A percentile compares a stretch with the other conserved stretches of the same genome.
These are phyloP conservation scores for Erithacus rubecula DNA, from an alignment of 2,797 vertebrate genomes.

Conservation along the genomic window DNA sequence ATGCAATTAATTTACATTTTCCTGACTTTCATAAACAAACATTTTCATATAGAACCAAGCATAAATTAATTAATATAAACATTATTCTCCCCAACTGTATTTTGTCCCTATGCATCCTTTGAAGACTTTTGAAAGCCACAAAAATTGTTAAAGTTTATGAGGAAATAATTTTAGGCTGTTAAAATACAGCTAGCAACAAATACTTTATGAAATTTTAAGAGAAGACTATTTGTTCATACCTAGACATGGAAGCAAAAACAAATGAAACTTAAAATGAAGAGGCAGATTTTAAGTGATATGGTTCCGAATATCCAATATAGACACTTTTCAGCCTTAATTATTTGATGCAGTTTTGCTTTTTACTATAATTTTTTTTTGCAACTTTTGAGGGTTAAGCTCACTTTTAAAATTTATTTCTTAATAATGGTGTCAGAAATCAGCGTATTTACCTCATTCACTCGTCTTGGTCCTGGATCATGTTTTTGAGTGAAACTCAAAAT, in stretches of 20 bases:
- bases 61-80: not conserved
- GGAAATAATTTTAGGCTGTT: slow-evolving; percentile 39
- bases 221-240: slow-evolving; percentile 29
- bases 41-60: not conserved
- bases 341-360: not conserved
- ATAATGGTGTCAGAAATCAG: not conserved
- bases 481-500: not conserved
- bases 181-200: slow-evolving; percentile 36
- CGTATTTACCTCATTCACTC: not conserved
- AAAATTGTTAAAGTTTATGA: slow-evolving; percentile 52
- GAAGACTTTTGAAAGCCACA: slow-evolving; percentile 41
- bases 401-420: slow-evolving; percentile 19
- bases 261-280: not conserved
- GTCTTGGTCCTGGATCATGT: not conserved
- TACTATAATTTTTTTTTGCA: slow-evolving; percentile 25
- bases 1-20: not conserved
- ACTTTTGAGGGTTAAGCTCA: slow-evolving; percentile 26
- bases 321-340: slow-evolving; percentile 41
- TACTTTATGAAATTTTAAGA: slow-evolving; percentile 31
- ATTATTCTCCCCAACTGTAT: slow-evolving; percentile 1
- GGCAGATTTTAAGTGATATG: not conserved
- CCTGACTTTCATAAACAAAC: not conserved
- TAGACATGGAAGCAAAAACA: slow-evolving; percentile 26
- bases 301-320: not conserved
- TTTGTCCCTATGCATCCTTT: slow-evolving; percentile 39